Base-by-base conservation (phyloP, 2,888 invertebrate genomes). In the Sclerodermus sp. region DNA sequence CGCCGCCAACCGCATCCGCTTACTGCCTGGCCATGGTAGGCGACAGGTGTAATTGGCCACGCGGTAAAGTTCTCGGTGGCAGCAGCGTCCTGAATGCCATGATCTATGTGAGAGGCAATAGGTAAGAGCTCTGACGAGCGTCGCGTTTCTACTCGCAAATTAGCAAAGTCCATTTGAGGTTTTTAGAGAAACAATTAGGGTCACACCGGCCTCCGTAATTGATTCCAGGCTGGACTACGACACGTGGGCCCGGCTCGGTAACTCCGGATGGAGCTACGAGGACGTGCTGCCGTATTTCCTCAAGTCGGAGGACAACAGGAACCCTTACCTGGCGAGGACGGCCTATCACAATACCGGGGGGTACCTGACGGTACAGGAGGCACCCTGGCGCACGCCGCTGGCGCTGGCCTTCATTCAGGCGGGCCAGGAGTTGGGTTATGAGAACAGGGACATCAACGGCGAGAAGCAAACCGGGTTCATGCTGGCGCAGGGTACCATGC, bases 11-110 rank as follows among this genome's bases (percentile, higher is more conserved):
- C 1, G 86, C 87, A 60, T 86, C 88, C 41, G 85, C 87, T n/a
- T 92, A 91, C 77, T 93, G 93, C 69, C 84, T 90, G 55, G 93
- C 90, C 6, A 92, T 93, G 92, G 85, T 87, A 58, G 91, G 90
- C 0, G 91, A 91, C 74, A 83, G 91, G 54, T 93, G 93, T 77
- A 91, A 91, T 79, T 93, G 93, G 93, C 93, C 93, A 1, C 83
- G 96, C 57, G 96, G 96, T 45, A 94, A 93, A 77, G 93, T 90
- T 14, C 83, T 95, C 16, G 94, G 94, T 17, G 94, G 96, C 12
- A 87, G 89, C 48, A 91, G 91, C 66, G 91, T 92, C 1, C 83
- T 94, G 1, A 95, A 95, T 75, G 91, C 91, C 12, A 94, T 96
- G 94, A 85, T 94, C 31, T 96, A 96, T 79, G 88, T 93, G 10